Conservation (phyloP, 2,113 vertebrate genomes). For the Poecile atricapillus region DNA sequence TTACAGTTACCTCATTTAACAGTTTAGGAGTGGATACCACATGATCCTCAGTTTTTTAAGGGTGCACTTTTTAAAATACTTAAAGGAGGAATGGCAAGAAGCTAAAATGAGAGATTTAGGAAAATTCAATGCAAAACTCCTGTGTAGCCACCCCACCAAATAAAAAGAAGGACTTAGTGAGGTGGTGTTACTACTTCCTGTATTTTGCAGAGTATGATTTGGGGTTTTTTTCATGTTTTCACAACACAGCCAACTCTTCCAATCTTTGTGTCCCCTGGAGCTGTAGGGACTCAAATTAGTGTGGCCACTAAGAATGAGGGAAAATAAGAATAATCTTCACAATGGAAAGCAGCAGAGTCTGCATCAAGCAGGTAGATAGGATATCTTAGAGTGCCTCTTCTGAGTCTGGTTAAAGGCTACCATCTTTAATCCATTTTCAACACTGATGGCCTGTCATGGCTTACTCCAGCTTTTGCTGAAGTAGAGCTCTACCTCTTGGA, state of each 20-base stretch:
- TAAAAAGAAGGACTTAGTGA: neutral
- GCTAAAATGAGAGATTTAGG: neutral
- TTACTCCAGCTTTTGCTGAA: neutral
- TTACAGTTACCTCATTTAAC: neutral
- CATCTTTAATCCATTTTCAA: neutral
- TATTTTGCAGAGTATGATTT: neutral
- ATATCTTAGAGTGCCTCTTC: neutral
- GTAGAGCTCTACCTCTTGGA: neutral
- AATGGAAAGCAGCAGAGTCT: constrained; percentile 14
- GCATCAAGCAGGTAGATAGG: neutral
- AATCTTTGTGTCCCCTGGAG: constrained; percentile 6
- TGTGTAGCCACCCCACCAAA: neutral
- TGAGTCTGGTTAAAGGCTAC: neutral
- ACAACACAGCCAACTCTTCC: constrained; percentile 12
- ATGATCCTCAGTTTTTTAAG: neutral
- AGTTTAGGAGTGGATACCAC: neutral
- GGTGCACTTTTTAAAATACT: neutral
- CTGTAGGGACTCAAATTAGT: constrained; percentile 43
- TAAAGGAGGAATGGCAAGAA: neutral
- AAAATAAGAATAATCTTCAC: neutral
- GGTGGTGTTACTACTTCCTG: neutral
- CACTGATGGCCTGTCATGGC: neutral
- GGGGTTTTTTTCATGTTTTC: neutral
- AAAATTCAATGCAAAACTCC: neutral
- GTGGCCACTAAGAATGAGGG: constrained; percentile 17